A percentile compares a stretch with the other conserved stretches of the same genome.
phyloP scores from a whole-genome alignment of 2,797 vertebrate genomes.

The Strix occidentalis region DNA sequence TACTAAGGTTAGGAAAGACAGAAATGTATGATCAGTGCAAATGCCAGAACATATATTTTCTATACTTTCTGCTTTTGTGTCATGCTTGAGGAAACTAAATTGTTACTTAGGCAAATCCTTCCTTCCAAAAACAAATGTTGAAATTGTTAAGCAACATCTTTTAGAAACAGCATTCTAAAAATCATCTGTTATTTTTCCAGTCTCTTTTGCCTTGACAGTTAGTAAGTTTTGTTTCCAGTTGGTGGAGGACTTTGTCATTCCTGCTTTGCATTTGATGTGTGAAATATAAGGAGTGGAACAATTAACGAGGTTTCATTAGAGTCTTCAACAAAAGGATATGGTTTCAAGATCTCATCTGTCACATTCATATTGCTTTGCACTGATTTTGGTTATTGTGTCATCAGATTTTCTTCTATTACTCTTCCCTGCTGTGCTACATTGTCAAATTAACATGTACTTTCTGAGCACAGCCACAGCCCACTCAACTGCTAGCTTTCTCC shows the following conservation, averaged over 20 bases:
- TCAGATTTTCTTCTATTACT: not conserved
- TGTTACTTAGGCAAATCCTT: not conserved
- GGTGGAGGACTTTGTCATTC: not conserved
- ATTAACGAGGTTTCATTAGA: not conserved
- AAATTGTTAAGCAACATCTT: not conserved
- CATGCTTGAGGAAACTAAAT: not conserved
- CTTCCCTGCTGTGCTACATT: not conserved
- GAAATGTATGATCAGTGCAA: not conserved
- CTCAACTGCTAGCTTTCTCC: constrained; percentile 15
- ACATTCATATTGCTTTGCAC: not conserved
- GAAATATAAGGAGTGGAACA: not conserved
- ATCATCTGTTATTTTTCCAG: not conserved
- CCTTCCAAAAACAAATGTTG: not conserved
- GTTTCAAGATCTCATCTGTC: not conserved
- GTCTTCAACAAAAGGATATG: not conserved
- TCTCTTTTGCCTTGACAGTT: not conserved
- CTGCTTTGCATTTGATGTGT: not conserved
- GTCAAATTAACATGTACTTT: constrained; percentile 18
- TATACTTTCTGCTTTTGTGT: not conserved
- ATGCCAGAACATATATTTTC: not conserved
- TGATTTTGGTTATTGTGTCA: not conserved
- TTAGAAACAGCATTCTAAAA: not conserved
- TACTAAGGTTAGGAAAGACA: not conserved
- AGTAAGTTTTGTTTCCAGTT: not conserved
- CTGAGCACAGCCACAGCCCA: constrained; percentile 16